These are phyloP conservation scores for Holacanthus passer DNA, from an alignment of 2,113 vertebrate species.

Conservation along the genomic window DNA sequence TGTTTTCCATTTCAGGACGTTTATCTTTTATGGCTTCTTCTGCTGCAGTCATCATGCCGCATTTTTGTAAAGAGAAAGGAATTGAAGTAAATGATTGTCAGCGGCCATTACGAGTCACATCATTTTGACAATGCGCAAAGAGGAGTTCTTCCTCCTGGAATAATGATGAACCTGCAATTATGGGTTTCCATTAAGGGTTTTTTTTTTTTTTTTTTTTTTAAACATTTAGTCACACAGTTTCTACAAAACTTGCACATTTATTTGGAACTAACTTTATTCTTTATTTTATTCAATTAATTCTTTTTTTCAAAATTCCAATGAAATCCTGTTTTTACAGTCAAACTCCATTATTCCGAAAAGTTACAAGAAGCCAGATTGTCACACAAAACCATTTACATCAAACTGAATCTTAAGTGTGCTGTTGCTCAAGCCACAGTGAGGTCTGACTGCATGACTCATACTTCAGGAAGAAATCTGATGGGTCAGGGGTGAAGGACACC, in stretches of 20 bases:
- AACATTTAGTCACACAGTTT: constrained; percentile 1
- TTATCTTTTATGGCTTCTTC: constrained; percentile 57
- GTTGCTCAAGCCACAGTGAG: not conserved
- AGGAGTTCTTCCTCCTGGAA: not conserved
- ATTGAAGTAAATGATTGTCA: constrained; percentile 54
- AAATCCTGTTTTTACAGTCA: not conserved
- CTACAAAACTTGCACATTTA: constrained; percentile 4
- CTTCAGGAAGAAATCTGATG: constrained; percentile 36
- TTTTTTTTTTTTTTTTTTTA: no score
- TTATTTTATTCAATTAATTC: not conserved
- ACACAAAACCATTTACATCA: constrained; percentile 20
- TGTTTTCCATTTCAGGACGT: constrained; percentile 65
- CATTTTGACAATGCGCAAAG: constrained; percentile 29
- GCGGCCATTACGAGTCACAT: constrained; percentile 7
- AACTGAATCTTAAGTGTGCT: constrained; percentile 16
- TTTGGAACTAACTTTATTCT: not conserved
- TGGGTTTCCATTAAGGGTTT: not conserved
- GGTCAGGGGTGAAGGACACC: constrained; percentile 54
- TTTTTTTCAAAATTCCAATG: not conserved
- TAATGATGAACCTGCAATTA: constrained; percentile 29
- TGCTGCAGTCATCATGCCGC: constrained; percentile 30
- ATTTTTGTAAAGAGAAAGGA: constrained; percentile 47
- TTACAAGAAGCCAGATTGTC: constrained; percentile 4
- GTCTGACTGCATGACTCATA: constrained; percentile 42
- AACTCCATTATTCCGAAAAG: constrained; percentile 4